Conservation (phyloP, 2,797 vertebrate species). For the Sylvia borin region DNA sequence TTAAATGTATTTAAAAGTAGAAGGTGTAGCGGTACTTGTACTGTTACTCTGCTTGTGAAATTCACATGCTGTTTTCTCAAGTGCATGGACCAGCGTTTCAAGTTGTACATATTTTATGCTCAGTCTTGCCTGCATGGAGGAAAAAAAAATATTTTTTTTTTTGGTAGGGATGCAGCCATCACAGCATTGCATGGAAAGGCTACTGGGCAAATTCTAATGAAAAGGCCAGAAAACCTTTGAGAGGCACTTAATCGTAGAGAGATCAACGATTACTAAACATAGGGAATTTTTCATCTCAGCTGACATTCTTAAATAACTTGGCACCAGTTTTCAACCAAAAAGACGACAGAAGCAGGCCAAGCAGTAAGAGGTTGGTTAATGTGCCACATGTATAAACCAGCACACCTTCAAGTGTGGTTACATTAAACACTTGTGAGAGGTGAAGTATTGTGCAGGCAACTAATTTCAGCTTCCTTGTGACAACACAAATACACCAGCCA, state of each 20-base stretch:
- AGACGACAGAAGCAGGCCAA: neutral
- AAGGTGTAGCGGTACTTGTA: neutral
- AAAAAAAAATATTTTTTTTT: neutral
- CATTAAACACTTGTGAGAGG: neutral
- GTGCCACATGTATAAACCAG: neutral
- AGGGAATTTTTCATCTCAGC: neutral
- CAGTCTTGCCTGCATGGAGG: neutral
- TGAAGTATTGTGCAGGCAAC: neutral
- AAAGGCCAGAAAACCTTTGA: neutral
- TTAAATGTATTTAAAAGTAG: neutral
- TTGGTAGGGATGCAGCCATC: neutral
- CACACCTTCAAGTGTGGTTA: neutral
- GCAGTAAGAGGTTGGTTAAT: neutral
- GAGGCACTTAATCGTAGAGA: neutral
- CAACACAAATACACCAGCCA: neutral
- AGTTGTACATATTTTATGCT: neutral
- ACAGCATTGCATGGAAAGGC: neutral
- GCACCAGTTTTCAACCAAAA: conserved; percentile 2
- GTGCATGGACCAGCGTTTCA: neutral
- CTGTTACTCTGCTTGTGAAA: neutral
- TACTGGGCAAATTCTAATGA: neutral
- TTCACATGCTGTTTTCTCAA: neutral
- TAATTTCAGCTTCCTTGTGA: neutral
- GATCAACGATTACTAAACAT: neutral
- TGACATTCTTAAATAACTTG: neutral